These are phyloP conservation scores for Pseudomyrmex dendroicus DNA, from an alignment of 1,140 invertebrate genomes.

Conservation along the genomic window DNA sequence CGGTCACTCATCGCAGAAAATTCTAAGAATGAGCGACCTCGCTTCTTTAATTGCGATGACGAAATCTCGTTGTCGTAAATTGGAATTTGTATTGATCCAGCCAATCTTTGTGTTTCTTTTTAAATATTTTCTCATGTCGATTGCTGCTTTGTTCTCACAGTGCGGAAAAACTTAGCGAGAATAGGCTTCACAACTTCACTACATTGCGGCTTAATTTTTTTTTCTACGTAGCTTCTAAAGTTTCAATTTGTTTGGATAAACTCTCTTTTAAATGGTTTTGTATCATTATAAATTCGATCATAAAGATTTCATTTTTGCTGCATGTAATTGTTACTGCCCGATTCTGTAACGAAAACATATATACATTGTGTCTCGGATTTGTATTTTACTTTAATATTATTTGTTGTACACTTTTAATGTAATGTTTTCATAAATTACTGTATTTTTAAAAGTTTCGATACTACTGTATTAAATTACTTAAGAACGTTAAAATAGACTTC, in stretches of 20 bases:
- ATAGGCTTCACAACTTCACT: background rate
- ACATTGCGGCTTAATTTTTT: background rate
- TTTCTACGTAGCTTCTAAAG: background rate
- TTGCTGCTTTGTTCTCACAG: background rate
- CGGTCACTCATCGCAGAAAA: background rate
- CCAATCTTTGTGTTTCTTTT: background rate
- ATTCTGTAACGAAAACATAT: background rate
- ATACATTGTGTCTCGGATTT: too few relatives aligned
- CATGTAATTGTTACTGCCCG: background rate
- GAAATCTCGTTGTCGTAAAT: background rate
- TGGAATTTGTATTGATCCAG: background rate
- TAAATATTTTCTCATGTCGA: background rate
- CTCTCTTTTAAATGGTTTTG: background rate
- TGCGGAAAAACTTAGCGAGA: background rate
- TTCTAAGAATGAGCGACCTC: background rate
- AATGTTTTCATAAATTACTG: too few relatives aligned
- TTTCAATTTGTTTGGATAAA: background rate
- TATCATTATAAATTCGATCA: background rate
- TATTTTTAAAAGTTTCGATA: too few relatives aligned
- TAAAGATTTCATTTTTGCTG: background rate
- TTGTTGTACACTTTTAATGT: background rate
- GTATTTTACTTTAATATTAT: too few relatives aligned
- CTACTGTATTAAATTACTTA: too few relatives aligned
- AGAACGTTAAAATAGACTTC: too few relatives aligned
- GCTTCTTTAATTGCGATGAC: background rate